Base-by-base conservation (phyloP, 2,888 invertebrate genomes). In the Epinotia demarniana region DNA sequence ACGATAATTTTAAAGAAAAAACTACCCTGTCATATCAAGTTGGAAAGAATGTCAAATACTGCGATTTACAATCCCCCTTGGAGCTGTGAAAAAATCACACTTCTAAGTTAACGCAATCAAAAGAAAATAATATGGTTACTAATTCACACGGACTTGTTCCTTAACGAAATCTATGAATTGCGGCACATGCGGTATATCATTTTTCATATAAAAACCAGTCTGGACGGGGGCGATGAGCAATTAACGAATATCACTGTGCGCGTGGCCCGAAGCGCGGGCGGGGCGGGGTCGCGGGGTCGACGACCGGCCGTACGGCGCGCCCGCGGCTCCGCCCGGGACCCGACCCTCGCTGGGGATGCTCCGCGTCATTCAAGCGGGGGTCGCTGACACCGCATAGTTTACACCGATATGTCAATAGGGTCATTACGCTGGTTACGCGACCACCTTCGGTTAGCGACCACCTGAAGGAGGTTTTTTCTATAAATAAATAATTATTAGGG, bases 241-340 rank as follows among this genome's bases (percentile, higher is more conserved):
- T 72, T 71, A 70, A 75, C 72, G 72, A 72, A 72, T 72, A 72
- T 67, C 63, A 62, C 49, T 57, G 53, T 46, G 57, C 55, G 53
- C 64, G 58, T 18, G 16, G 62, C 39, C 68, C 19, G 55, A 13
- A 9, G 70, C 57, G 75, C 55, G 70, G 71, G 61, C 66, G 73
- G 68, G 58, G 69, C 66, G 73, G 72, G 58, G 69, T 43, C 55
- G 70, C 70, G 73, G 73, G 80, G 80, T 79, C 78, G 77, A 60
- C 73, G 80, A 77, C 79, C 78, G 73, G 61, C 75, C 61, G 72
- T 64, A 53, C 66, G 55, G 43, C 49, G 49, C 43, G 53, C 19
- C 39, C 23, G 39, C 61, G 53, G 23, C 73, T 61, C 55, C 46
- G 58, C 16, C 55, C 58, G 53, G 67, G 69, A 69, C 69, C 69